These are phyloP conservation scores for Tretioscincus oriximinensis DNA, from an alignment of 2,113 vertebrate species.

Conservation along the genomic window DNA sequence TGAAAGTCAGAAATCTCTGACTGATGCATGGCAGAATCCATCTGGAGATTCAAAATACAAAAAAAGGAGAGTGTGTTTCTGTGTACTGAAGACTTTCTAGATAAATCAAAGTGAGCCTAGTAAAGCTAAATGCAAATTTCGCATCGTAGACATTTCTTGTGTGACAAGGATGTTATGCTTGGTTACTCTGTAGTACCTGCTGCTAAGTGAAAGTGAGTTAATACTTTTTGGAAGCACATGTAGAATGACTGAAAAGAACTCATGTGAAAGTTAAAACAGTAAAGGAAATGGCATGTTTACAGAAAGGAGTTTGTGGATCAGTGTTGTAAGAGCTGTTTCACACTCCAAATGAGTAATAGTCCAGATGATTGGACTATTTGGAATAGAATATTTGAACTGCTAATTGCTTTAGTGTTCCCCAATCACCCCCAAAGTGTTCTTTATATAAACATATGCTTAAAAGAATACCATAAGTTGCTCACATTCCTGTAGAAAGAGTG, in stretches of 20 bases:
- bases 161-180: constrained; percentile 6
- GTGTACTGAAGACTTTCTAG: constrained; percentile 7
- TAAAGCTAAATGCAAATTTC: constrained; percentile 10
- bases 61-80: background rate
- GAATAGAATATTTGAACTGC: no score
- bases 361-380: no score
- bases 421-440: no score
- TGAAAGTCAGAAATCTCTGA: constrained; percentile 14
- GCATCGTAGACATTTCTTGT: constrained; percentile 27
- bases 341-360: no score
- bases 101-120: constrained; percentile 18
- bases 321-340: background rate
- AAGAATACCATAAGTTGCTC: no score
- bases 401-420: no score
- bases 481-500: no score
- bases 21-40: constrained; percentile 19
- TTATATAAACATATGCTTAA: no score
- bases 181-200: background rate
- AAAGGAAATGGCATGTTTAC: background rate
- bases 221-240: background rate
- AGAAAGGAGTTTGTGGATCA: background rate
- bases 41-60: constrained; percentile 32
- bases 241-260: background rate
- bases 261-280: background rate
- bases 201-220: constrained; percentile 26